Evolutionary conservation across 1,140 invertebrate species (phyloP), one percentile per base, ranked within the genome.

Genomic region (Diorhabda carinulata): DNA sequence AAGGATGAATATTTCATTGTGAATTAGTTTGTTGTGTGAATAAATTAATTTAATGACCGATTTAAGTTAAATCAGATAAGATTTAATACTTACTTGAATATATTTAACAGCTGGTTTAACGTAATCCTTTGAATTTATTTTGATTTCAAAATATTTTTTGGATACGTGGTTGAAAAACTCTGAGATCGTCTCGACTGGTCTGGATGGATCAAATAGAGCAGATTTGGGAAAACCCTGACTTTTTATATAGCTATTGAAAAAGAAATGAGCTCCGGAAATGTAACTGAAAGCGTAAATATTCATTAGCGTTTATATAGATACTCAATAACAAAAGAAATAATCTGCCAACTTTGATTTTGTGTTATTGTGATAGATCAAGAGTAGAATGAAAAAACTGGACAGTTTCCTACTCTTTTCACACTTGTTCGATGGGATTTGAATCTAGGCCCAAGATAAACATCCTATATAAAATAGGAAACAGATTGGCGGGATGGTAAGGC

Each of bases 181-280:
- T 56, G 81, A 88, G 72, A 87, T 84, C 57, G 90, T 91, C 70
- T 92, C 87, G 2, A 86, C 85, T 2, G 91, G 88, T 58, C 85
- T 84, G 2, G 83, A 82, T n/a, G 87, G 82, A 76, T 92, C 89
- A 75, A 93, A 89, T 74, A 89, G 86, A 0, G 86, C 86, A 2
- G 85, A 82, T 74, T 91, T 90, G 0, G 91, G 90, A 66, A 90
- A 88, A 45, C 91, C 90, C 76, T 91, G 89, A 43, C 87, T 85
- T 72, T 91, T 90, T 2, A 94, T 78, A 76, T 91, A 91, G 66
- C 88, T 87, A 78, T 94, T 94, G 10, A 89, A 84, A 64, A 92
- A 84, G 72, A 89, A 88, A 75, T 92, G 89, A 0, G 82, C 85
- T 0, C 89, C 89, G 61, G 84, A 79, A 58, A 92, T 76, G 74